phyloP scores from a whole-genome alignment of 2,797 vertebrate genomes.

The Sardinella longiceps region DNA sequence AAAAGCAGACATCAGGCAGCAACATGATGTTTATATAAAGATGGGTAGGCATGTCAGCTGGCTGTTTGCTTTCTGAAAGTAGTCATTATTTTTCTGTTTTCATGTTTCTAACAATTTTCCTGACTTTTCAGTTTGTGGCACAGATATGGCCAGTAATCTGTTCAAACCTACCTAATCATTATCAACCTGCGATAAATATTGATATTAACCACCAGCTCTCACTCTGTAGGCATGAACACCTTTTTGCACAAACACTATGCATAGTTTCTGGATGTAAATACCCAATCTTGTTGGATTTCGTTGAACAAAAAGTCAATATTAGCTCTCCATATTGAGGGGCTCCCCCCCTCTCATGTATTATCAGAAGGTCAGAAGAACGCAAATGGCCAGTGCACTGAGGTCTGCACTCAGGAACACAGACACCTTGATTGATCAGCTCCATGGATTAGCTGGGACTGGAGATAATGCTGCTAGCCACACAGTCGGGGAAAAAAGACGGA shows the following conservation, averaged over 20 bases:
- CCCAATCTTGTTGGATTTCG: background rate
- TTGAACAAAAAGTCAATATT: conserved; percentile 10
- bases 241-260: background rate
- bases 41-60: background rate
- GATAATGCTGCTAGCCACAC: background rate
- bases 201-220: background rate
- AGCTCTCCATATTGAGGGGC: background rate
- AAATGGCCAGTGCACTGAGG: background rate
- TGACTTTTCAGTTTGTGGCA: background rate
- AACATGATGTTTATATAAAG: background rate
- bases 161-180: background rate
- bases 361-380: background rate
- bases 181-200: background rate
- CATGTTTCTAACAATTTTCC: background rate
- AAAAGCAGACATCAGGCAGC: background rate
- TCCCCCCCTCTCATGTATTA: background rate
- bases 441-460: background rate
- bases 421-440: background rate
- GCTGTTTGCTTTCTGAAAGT: background rate
- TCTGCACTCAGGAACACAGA: background rate
- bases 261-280: background rate
- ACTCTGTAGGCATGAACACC: background rate
- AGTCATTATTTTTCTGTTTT: background rate
- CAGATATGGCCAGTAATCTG: background rate
- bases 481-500: background rate